Percentiles rank a stretch among this genome's conserved stretches.
These are phyloP conservation scores for Centroberyx gerrardi DNA, from an alignment of 2,797 vertebrate species.

Conservation along the genomic window DNA sequence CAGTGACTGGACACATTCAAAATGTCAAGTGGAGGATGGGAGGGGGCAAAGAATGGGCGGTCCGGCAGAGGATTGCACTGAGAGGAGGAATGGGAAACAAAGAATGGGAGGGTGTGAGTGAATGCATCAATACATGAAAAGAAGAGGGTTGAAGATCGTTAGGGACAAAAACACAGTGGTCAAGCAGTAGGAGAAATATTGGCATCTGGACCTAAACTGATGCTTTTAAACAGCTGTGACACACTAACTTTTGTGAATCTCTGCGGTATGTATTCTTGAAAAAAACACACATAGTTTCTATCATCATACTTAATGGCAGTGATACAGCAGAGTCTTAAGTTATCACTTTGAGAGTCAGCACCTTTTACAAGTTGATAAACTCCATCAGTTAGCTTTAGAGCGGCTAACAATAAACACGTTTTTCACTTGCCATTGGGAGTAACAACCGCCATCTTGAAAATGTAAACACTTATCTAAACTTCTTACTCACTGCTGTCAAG, in stretches of 20 bases:
- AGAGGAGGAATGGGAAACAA: conserved; percentile 23
- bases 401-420: neutral
- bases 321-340: neutral
- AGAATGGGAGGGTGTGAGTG: neutral
- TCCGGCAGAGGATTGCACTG: conserved; percentile 7
- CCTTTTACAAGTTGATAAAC: neutral
- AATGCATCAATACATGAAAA: conserved; percentile 33
- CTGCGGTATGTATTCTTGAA: neutral
- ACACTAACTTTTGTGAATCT: neutral
- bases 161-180: neutral
- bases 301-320: neutral
- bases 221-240: neutral
- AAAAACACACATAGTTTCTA: neutral
- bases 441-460: neutral
- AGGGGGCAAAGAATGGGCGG: conserved; percentile 22
- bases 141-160: neutral
- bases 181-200: neutral
- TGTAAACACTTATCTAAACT: conserved; percentile 45
- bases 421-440: neutral
- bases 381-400: neutral
- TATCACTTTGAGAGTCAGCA: neutral
- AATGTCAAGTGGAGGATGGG: conserved; percentile 58
- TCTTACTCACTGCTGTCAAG: conserved; percentile 56
- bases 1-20: conserved; percentile 73
- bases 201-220: neutral